Percentiles rank a stretch among this genome's conserved stretches.
phyloP scores from a whole-genome alignment of 35 echinoderm and acorn worm species.

The Apostichopus parvimensis region DNA sequence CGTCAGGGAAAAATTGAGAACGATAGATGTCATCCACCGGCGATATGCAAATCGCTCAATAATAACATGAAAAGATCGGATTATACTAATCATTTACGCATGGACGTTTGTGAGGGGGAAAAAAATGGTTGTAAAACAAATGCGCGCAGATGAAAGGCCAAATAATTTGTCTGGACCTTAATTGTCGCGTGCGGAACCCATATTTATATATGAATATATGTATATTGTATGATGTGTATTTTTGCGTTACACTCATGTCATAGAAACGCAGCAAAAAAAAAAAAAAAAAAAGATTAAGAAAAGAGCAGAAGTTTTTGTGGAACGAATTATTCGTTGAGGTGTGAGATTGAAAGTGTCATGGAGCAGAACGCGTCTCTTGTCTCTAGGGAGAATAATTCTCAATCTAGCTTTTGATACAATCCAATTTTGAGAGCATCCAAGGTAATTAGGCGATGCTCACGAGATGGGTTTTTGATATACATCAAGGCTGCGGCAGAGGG shows the following conservation, averaged over 20 bases:
- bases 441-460: conserved; percentile 55
- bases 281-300: conserved; percentile 22
- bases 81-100: neutral
- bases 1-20: neutral
- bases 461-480: conserved; percentile 53
- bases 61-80: conserved; percentile 18
- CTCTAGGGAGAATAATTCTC: conserved; percentile 52
- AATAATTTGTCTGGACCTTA: too few species aligned
- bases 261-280: neutral
- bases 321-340: conserved; percentile 60
- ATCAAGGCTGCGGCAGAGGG: conserved; percentile 46
- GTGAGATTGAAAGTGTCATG: conserved; percentile 57
- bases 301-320: conserved; percentile 53
- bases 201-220: neutral
- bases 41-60: conserved; percentile 38
- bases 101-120: neutral
- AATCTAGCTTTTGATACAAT: conserved; percentile 59
- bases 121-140: too few species aligned
- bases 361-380: conserved; percentile 35
- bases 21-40: conserved; percentile 22
- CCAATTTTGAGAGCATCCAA: conserved; percentile 49
- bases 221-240: conserved; percentile 22
- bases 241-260: conserved; percentile 30
- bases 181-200: neutral
- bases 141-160: too few species aligned